Percentiles rank a stretch among this genome's conserved stretches.
Conservation (phyloP, 2,888 invertebrate species). For the Pinctada fucata region DNA sequence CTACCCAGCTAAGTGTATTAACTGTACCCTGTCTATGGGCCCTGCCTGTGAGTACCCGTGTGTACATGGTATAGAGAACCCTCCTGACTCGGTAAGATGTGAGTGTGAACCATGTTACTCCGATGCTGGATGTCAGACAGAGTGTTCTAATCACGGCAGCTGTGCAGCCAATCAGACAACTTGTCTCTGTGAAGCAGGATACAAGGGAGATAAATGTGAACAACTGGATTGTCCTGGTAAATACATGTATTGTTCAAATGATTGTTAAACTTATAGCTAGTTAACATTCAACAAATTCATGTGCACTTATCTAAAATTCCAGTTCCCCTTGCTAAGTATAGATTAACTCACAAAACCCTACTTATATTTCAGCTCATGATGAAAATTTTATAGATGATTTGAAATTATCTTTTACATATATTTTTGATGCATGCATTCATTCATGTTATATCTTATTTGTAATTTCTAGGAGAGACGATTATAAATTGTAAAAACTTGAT, state of each 20-base stretch:
- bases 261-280: too few relatives aligned
- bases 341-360: too few relatives aligned
- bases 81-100: constrained; percentile 51
- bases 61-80: constrained; percentile 59
- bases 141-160: constrained; percentile 56
- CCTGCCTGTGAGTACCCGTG: constrained; percentile 58
- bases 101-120: constrained; percentile 60
- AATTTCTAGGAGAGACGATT: too few relatives aligned
- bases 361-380: too few relatives aligned
- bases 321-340: too few relatives aligned
- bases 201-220: constrained; percentile 59
- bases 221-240: constrained; percentile 64
- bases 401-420: too few relatives aligned
- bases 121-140: constrained; percentile 53
- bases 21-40: constrained; percentile 63
- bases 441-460: too few relatives aligned
- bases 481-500: too few relatives aligned
- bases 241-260: background rate
- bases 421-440: too few relatives aligned
- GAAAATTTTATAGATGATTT: too few relatives aligned
- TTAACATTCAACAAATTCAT: too few relatives aligned
- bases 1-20: constrained; percentile 55
- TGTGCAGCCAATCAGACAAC: constrained; percentile 43
- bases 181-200: constrained; percentile 58
- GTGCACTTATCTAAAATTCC: too few relatives aligned